phyloP scores from a whole-genome alignment of 2,113 vertebrate species.

The Marmota monax region DNA sequence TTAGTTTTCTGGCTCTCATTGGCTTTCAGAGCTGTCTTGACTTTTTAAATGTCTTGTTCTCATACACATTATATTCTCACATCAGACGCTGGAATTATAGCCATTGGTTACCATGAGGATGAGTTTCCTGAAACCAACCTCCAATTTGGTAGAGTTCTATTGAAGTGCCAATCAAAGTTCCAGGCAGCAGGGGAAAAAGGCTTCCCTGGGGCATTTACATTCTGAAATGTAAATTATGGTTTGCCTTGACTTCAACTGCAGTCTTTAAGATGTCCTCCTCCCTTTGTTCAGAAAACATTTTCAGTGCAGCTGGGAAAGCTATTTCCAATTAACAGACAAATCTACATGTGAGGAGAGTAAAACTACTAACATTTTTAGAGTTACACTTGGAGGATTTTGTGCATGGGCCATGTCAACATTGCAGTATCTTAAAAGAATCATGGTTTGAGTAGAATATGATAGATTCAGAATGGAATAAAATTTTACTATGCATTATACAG shows the following conservation, averaged over 20 bases:
- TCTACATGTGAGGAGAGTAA: conserved; percentile 42
- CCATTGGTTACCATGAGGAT: conserved; percentile 63
- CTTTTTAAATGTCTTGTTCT: conserved; percentile 58
- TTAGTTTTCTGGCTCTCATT: not conserved
- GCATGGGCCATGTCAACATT: not conserved
- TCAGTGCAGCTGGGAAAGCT: conserved; percentile 80
- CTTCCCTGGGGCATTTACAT: conserved; percentile 75
- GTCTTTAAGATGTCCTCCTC: conserved; percentile 80
- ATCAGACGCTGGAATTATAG: conserved; percentile 71
- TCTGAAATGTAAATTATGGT: conserved; percentile 85
- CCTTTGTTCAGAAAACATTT: conserved; percentile 78
- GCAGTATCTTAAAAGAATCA: not conserved
- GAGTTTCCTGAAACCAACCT: conserved; percentile 71
- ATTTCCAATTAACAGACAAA: conserved; percentile 80
- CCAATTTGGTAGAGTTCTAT: conserved; percentile 72
- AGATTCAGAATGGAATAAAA: not conserved
- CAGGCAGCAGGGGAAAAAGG: conserved; percentile 69
- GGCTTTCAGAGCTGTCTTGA: conserved; percentile 26
- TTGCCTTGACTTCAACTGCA: conserved; percentile 78
- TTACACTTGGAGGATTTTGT: conserved; percentile 17
- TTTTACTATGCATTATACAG: not conserved
- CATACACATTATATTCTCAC: conserved; percentile 62
- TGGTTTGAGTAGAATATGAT: not conserved
- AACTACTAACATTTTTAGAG: conserved; percentile 29
- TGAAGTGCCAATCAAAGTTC: conserved; percentile 78